These are phyloP conservation scores for Rhinoptilus africanus DNA, from an alignment of 2,113 vertebrate species.

Conservation along the genomic window DNA sequence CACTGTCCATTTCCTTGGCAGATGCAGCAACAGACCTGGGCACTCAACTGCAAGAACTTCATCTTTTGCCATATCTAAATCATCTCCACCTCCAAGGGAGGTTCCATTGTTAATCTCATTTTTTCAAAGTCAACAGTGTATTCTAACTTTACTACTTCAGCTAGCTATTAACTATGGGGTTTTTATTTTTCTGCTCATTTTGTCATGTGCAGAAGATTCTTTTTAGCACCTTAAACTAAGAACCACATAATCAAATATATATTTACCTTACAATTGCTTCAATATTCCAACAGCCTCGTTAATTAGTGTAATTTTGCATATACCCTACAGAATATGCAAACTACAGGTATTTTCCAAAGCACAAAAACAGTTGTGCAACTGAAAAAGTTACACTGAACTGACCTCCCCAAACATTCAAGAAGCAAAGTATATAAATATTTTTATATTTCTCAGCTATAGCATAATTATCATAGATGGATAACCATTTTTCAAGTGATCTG, in stretches of 20 bases:
- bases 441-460: background rate
- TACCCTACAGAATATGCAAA: background rate
- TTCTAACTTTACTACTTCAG: background rate
- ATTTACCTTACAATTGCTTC: background rate
- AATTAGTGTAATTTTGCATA: background rate
- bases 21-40: background rate
- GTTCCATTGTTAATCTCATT: background rate
- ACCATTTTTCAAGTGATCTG: background rate
- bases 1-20: background rate
- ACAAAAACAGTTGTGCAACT: background rate
- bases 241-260: background rate
- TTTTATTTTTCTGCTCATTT: background rate
- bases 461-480: background rate
- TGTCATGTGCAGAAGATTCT: background rate
- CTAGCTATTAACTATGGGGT: background rate
- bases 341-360: background rate
- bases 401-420: background rate
- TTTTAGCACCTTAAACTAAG: background rate
- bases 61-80: background rate
- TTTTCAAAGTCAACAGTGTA: background rate
- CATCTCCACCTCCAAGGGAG: background rate
- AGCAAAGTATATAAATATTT: background rate
- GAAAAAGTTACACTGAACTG: background rate
- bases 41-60: background rate
- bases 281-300: background rate